Evolutionary conservation across 1,140 invertebrate species (phyloP).

Genomic region (Phymastichus coffea): DNA sequence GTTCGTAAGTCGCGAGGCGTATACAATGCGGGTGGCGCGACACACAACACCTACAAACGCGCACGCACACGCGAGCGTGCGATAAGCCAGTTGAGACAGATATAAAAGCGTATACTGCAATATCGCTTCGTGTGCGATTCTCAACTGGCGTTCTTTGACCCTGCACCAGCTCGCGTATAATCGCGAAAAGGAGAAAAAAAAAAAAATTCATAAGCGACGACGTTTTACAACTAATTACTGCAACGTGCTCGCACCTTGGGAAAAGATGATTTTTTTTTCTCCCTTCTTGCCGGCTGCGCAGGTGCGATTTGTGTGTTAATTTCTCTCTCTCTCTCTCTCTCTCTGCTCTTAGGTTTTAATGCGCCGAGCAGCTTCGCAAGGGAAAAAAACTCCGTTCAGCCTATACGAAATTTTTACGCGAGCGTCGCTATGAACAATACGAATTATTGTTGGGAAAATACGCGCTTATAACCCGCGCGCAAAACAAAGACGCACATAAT

Average conservation of each 20-base stretch:
- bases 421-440: neutral
- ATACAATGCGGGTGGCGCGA: no score
- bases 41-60: neutral
- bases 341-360: no score
- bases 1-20: no score
- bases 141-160: slow-evolving; percentile 17
- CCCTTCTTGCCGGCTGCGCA: neutral
- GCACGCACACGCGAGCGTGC: neutral
- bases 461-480: neutral
- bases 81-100: slow-evolving; percentile 11
- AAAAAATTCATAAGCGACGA: slow-evolving; percentile 3
- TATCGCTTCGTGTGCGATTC: slow-evolving; percentile 4
- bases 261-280: neutral
- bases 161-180: neutral
- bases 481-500: neutral
- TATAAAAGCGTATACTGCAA: slow-evolving; percentile 11
- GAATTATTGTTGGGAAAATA: neutral
- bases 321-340: slow-evolving; percentile 1
- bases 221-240: slow-evolving; percentile 4
- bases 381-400: no score
- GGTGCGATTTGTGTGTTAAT: slow-evolving; percentile 13
- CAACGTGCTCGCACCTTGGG: neutral
- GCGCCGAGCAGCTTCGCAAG: no score
- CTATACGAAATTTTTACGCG: no score
- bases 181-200: neutral